A percentile compares a stretch with the other conserved stretches of the same genome.
These are phyloP conservation scores for Stegostoma tigrinum DNA, from an alignment of 2,113 vertebrate species.

Conservation along the genomic window DNA sequence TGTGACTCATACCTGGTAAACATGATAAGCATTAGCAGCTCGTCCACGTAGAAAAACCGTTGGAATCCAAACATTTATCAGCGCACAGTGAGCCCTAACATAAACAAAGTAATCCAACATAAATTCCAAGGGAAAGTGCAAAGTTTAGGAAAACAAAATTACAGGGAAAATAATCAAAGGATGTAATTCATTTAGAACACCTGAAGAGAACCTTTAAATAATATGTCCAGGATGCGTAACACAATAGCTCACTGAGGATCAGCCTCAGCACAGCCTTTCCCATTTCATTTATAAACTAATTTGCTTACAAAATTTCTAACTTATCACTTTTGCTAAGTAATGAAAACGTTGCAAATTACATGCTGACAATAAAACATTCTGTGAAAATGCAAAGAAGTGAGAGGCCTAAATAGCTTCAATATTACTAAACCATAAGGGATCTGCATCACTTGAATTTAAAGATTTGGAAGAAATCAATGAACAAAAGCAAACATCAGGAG, in stretches of 20 bases:
- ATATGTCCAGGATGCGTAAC: too few species aligned
- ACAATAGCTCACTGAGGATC: not conserved
- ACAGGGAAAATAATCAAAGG: not conserved
- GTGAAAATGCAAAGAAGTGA: not conserved
- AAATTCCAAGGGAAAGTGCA: conserved; percentile 16
- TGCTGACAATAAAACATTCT: not conserved
- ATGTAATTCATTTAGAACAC: not conserved
- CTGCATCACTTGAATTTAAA: not conserved
- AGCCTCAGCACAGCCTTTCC: not conserved
- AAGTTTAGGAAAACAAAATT: not conserved
- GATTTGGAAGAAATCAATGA: not conserved
- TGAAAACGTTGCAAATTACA: not conserved
- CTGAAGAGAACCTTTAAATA: not conserved
- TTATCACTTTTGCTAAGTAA: not conserved
- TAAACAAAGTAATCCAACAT: conserved; percentile 41
- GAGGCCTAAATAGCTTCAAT: not conserved
- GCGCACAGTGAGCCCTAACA: conserved; percentile 83
- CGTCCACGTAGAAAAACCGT: conserved; percentile 92
- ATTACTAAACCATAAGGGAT: not conserved
- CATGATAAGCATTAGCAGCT: conserved; percentile 90
- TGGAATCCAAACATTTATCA: conserved; percentile 98
- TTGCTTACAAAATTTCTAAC: not conserved
- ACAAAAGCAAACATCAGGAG: not conserved
- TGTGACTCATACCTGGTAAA: conserved; percentile 78
- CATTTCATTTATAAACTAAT: conserved; percentile 7